phyloP scores from a whole-genome alignment of 2,113 vertebrate genomes.

The Rhegmatorhina hoffmannsi region DNA sequence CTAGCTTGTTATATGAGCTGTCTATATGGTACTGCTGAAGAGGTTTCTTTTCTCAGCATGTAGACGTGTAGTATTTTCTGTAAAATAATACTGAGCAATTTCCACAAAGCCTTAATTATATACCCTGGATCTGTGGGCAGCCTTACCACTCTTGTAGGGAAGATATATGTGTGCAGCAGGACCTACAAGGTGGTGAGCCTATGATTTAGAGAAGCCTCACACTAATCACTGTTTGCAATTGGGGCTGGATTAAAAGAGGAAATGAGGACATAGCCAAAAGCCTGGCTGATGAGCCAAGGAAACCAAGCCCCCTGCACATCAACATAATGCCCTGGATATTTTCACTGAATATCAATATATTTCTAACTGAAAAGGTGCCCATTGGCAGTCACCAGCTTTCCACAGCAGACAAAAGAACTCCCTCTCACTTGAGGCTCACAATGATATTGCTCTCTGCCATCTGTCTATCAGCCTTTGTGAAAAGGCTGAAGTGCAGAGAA shows the following conservation, averaged over 20 bases:
- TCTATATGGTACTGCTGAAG: background rate
- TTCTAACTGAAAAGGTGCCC: background rate
- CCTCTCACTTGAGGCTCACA: background rate
- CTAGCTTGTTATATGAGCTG: background rate
- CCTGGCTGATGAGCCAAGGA: background rate
- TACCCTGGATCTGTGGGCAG: background rate
- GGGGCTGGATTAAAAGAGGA: background rate
- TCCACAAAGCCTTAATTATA: background rate
- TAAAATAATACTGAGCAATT: background rate
- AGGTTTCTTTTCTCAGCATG: background rate
- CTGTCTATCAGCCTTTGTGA: background rate
- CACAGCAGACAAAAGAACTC: background rate
- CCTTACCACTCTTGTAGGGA: background rate
- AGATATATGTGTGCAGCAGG: background rate
- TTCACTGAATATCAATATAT: background rate
- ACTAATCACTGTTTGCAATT: background rate
- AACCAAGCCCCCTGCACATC: background rate
- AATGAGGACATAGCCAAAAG: background rate
- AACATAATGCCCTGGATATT: background rate
- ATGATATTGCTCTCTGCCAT: background rate
- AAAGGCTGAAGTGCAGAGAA: background rate
- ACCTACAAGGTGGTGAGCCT: background rate
- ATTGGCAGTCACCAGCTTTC: background rate
- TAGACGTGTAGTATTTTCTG: background rate
- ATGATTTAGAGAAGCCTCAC: background rate